Conservation (phyloP, 2,113 vertebrate species). For the Strigops habroptila region DNA sequence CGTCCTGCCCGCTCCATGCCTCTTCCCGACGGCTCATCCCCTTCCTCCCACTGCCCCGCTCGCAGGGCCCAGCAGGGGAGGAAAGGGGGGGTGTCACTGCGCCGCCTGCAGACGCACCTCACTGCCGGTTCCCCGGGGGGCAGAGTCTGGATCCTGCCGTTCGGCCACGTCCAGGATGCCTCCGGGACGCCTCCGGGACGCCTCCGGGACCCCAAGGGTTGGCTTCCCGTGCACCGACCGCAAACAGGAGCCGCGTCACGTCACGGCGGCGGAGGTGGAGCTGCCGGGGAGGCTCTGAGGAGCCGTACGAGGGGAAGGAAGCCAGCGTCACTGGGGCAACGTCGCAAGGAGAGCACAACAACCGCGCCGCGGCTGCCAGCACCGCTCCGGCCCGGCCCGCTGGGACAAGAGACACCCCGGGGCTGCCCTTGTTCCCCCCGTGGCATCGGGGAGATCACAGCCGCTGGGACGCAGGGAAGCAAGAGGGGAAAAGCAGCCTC, state of each 20-base stretch:
- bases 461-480: background rate
- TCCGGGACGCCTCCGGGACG: background rate
- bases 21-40: background rate
- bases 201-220: background rate
- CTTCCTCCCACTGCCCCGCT: background rate
- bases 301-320: slow-evolving; percentile 39
- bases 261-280: slow-evolving; percentile 12
- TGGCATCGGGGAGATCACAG: background rate
- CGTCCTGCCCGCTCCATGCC: background rate
- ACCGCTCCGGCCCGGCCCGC: too few species aligned
- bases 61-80: background rate
- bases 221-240: background rate
- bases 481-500: background rate
- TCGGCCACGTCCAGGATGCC: background rate
- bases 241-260: background rate
- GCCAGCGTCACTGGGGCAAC: slow-evolving; percentile 34
- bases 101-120: background rate
- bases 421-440: background rate
- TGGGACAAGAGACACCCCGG: background rate
- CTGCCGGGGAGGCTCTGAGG: background rate
- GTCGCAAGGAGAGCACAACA: background rate
- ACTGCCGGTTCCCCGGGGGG: background rate
- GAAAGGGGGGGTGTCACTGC: background rate
- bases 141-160: background rate
- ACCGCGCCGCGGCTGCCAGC: background rate